These are phyloP conservation scores for Malurus leucopterus DNA, from an alignment of 2,797 vertebrate species.

Conservation along the genomic window DNA sequence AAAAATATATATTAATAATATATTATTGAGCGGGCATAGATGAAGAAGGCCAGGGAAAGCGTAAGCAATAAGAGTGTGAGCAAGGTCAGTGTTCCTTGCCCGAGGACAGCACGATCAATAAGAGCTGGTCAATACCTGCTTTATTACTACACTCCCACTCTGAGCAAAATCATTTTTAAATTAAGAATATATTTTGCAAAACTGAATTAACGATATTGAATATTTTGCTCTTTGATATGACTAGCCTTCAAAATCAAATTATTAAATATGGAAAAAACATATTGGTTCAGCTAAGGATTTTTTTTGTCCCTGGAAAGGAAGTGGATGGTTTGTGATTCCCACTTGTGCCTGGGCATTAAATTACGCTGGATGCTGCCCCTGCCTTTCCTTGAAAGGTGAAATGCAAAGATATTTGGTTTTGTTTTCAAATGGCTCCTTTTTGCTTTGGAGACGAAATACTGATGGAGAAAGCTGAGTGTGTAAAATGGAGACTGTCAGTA, in stretches of 20 bases:
- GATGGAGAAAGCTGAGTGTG: constrained; percentile 14
- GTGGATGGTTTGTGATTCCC: constrained; percentile 47
- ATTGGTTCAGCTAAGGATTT: constrained; percentile 56
- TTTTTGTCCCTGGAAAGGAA: constrained; percentile 58
- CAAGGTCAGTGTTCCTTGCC: constrained; percentile 96
- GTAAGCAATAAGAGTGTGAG: constrained; percentile 89
- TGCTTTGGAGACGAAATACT: neutral
- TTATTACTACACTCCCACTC: constrained; percentile 98
- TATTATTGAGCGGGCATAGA: constrained; percentile 95
- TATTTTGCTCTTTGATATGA: constrained; percentile 83
- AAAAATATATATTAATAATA: constrained; percentile 99
- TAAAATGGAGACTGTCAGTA: constrained; percentile 25
- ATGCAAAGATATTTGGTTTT: constrained; percentile 34
- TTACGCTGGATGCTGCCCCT: neutral
- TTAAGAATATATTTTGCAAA: constrained; percentile 95
- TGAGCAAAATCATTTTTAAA: constrained; percentile 95
- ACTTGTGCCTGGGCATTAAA: constrained; percentile 36
- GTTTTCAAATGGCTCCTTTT: constrained; percentile 35
- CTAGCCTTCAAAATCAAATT: constrained; percentile 81
- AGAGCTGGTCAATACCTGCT: constrained; percentile 99
- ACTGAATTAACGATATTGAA: constrained; percentile 86
- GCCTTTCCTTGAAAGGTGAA: constrained; percentile 2
- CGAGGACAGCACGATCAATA: constrained; percentile 97
- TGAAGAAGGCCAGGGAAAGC: constrained; percentile 84
- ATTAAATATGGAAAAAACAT: constrained; percentile 78